phyloP scores from a whole-genome alignment of 2,797 vertebrate species.

The Loriculus beryllinus region DNA sequence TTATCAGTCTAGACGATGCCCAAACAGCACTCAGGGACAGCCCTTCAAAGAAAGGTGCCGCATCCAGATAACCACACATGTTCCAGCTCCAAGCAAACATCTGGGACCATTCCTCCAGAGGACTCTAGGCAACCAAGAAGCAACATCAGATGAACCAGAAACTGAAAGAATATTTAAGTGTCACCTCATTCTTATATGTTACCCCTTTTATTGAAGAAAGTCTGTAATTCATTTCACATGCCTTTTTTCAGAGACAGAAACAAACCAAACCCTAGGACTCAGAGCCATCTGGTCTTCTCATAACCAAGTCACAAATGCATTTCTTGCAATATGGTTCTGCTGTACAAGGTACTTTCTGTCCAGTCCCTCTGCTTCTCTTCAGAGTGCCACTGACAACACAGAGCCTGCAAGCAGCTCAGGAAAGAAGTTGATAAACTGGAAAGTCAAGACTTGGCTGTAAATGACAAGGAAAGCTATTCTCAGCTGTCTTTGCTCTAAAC shows the following conservation, averaged over 20 bases:
- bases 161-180: background rate
- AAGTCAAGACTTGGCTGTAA: background rate
- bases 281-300: background rate
- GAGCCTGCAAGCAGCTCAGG: background rate
- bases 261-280: background rate
- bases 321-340: background rate
- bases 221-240: background rate
- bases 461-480: slow-evolving; percentile 10
- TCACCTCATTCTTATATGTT: background rate
- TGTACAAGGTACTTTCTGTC: background rate
- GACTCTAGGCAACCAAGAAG: background rate
- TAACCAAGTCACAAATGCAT: background rate
- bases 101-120: background rate
- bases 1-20: background rate
- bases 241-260: background rate
- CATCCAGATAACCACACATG: background rate
- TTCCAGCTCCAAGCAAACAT: background rate
- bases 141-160: background rate
- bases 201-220: background rate
- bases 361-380: background rate
- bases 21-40: background rate
- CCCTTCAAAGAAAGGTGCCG: background rate
- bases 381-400: background rate
- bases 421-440: slow-evolving; percentile 20
- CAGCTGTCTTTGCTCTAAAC: background rate